A percentile compares a stretch with the other conserved stretches of the same genome.
Evolutionary conservation across 2,113 vertebrate genomes (phyloP).

Genomic region (Seriola aureovittata): DNA sequence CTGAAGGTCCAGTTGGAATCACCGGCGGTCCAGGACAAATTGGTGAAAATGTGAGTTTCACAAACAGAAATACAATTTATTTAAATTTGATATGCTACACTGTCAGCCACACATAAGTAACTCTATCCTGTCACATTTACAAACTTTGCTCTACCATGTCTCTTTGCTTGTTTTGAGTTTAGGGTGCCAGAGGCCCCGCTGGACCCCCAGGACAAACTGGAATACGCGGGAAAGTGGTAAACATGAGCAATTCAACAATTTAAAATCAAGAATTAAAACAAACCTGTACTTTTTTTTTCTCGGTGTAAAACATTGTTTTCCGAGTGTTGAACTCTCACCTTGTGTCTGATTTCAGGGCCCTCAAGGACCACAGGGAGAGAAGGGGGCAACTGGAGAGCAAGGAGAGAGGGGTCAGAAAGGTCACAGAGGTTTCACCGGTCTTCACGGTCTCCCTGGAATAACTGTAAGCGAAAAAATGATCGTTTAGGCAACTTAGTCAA

Average conservation of each 20-base stretch:
- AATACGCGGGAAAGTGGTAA: conserved; percentile 91
- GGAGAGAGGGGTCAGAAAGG: conserved; percentile 97
- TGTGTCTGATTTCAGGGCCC: conserved; percentile 86
- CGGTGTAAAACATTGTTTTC: not conserved
- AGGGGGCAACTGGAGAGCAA: conserved; percentile 90
- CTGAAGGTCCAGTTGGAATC: conserved; percentile 91
- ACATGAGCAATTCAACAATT: conserved; percentile 43
- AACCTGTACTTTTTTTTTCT: not conserved
- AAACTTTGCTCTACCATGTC: not conserved
- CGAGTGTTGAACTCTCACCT: not conserved
- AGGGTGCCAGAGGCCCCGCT: conserved; percentile 91
- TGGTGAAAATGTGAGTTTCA: conserved; percentile 89
- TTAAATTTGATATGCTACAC: not conserved
- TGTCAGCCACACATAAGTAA: not conserved
- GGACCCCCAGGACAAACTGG: conserved; percentile 87
- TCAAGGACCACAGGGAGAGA: conserved; percentile 97
- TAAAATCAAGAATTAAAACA: not conserved
- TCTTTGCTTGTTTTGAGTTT: conserved; percentile 26
- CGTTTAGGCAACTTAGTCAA: not conserved
- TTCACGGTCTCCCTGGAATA: conserved; percentile 93
- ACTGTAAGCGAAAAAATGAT: conserved; percentile 85
- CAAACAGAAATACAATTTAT: not conserved
- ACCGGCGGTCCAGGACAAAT: conserved; percentile 90
- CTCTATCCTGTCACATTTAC: not conserved
- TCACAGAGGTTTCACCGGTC: conserved; percentile 95